These are phyloP conservation scores for Gasteruption jaculator DNA, from an alignment of 2,888 invertebrate genomes.

Conservation along the genomic window DNA sequence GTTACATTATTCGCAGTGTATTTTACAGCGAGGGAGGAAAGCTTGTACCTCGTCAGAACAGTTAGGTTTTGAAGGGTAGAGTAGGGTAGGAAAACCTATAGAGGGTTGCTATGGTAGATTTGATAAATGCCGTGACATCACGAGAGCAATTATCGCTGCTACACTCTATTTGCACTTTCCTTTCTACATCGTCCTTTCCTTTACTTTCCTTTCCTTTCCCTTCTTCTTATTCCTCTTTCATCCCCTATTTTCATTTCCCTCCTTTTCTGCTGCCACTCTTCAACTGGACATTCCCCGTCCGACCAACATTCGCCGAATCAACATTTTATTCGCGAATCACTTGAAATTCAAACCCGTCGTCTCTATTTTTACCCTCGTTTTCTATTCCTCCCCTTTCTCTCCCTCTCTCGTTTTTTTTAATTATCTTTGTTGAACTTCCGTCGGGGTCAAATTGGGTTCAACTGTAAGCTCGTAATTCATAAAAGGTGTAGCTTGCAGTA, in stretches of 20 bases:
- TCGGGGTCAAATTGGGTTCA: too few species aligned
- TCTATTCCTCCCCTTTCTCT: too few species aligned
- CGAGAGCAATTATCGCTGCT: slow-evolving; percentile 37
- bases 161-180: slow-evolving; percentile 29
- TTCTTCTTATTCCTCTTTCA: background rate
- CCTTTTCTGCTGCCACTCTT: background rate
- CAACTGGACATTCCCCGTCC: background rate
- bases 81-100: background rate
- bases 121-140: slow-evolving; percentile 38
- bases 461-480: too few species aligned
- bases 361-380: too few species aligned
- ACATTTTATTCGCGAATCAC: slow-evolving; percentile 13
- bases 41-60: slow-evolving; percentile 6
- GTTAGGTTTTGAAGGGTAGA: background rate
- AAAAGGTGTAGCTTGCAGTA: too few species aligned
- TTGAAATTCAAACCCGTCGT: too few species aligned
- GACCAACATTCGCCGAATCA: slow-evolving; percentile 20
- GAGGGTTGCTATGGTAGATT: slow-evolving; percentile 21
- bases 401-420: too few species aligned
- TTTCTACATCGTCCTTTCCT: slow-evolving; percentile 6
- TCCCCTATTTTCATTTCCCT: background rate
- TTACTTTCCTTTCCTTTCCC: background rate
- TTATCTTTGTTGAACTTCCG: too few species aligned
- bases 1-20: too few species aligned
- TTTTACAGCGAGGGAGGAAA: too few species aligned